These are phyloP conservation scores for Atta cephalotes DNA, from an alignment of 1,140 invertebrate species.

Conservation along the genomic window DNA sequence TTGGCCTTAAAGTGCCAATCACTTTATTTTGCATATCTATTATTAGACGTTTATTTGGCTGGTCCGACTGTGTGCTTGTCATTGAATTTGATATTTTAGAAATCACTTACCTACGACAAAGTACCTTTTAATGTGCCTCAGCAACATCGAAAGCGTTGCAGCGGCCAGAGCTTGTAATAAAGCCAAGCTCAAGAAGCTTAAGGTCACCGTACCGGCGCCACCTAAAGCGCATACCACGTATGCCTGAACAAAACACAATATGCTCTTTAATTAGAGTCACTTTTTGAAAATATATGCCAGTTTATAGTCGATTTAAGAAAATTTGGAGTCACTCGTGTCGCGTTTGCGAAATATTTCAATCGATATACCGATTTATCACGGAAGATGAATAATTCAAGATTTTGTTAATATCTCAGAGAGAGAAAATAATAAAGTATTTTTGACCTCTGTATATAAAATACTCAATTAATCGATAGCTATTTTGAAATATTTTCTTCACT, in stretches of 20 bases:
- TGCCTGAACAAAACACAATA: constrained; percentile 82
- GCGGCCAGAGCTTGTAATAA: constrained; percentile 89
- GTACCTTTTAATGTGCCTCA: constrained; percentile 88
- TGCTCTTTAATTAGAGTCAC: neutral
- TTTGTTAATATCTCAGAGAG: neutral
- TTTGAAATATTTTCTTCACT: neutral
- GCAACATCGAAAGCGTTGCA: constrained; percentile 89
- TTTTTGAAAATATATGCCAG: neutral
- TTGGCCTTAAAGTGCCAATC: no score
- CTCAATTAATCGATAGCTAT: neutral
- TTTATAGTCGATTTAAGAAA: neutral
- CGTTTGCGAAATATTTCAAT: constrained; percentile 9
- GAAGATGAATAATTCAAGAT: neutral
- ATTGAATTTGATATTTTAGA: neutral
- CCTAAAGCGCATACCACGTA: constrained; percentile 89
- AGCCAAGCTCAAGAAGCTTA: constrained; percentile 89
- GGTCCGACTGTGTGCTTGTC: neutral
- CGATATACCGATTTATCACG: neutral
- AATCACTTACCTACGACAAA: constrained; percentile 88
- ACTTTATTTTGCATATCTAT: neutral
- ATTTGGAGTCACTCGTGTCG: neutral
- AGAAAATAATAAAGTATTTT: neutral
- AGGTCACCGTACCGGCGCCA: constrained; percentile 87
- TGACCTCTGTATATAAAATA: neutral
- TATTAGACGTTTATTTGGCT: neutral